Base-by-base conservation (phyloP, 2,113 vertebrate genomes). In the Alligator sinensis region DNA sequence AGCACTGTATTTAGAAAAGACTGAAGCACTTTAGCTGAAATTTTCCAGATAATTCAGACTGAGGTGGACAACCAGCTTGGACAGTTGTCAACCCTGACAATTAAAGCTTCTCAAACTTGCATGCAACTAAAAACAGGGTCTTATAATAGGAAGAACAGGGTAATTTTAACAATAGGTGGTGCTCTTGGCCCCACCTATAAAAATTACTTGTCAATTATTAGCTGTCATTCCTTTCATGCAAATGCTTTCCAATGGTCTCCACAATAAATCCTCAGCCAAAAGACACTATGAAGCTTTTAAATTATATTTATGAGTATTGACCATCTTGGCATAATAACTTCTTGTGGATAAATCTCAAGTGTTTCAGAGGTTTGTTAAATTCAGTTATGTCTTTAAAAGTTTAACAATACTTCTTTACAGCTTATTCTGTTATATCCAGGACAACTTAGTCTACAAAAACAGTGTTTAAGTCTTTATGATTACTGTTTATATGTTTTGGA, bases 91-190 rank as follows among this genome's bases (percentile, higher is more conserved):
- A 87, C 27, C 17, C 55, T 86, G 64, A 64, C 30, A 89, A 12
- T 84, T 75, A 63, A n/a, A 66, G 84, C 86, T 92, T 66, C 91
- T n/a, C 64, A 84, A 77, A 87, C 54, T 75, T 80, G 21, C 27
- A 75, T 93, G 85, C 30, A 81, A 66, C 0, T 70, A 64, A 63
- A 92, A 86, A 88, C 22, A 83, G 10, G 1, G 10, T 59, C 80
- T 90, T 92, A 18, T 62, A 92, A 61, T 3, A 58, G 68, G 28
- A 80, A 95, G 55, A 38, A 87, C 86, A 54, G 68, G 38, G 18
- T 28, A 91, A 7, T 77, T 91, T 96, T 91, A 70, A 72, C 34
- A 90, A 62, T 24, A 77, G 68, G 28, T 54, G 94, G 59, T 93
- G 64, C 77, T 75, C 6, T 47, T 74, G 88, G 25, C n/a, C 28